Evolutionary conservation across 2,113 vertebrate genomes (phyloP), one percentile per base, ranked within the genome.

Genomic region (Phalacrocorax aristotelis): DNA sequence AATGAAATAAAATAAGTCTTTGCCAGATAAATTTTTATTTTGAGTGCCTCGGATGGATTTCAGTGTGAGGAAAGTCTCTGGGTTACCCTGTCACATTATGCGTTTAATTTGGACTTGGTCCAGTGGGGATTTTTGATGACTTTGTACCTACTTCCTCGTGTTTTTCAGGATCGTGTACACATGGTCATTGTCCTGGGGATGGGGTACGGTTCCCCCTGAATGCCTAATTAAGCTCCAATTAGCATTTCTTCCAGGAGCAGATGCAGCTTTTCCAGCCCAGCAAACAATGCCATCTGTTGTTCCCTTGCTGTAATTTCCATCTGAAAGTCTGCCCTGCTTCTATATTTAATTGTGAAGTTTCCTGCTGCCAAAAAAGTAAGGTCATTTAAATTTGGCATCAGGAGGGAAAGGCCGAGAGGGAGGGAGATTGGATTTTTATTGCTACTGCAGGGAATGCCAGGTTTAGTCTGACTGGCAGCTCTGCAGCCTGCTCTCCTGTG

Each of bases 231-330:
- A 90, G 27, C 30, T 15, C 78, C 7, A 51, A 97, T 98, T 97
- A 97, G 91, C 97, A 96, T 97, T 97, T 97, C 94, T 97, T 90
- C 86, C 64, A 83, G 51, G 92, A 97, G 90, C 97, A 97, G 95
- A 98, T 91, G 97, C 92, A 93, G 90, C 80, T 91, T 95, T 96
- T 95, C 97, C 95, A 83, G 66, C 90, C 88, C 91, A 90, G 66
- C 79, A 95, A 96, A 93, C 79, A 81, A 96, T 96, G 93, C 97
- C 97, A 96, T 89, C 90, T 81, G 97, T 97, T 94, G 93, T 97
- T 94, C 93, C 75, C 80, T 68, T 71, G 70, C 89, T 90, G 74
- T 61, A 94, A 83, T 86, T 96, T 96, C 94, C 94, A 96, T 94
- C 83, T 82, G 79, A 95, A 93, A 94, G 94, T 83, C 87, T 95